These are phyloP conservation scores for Acestrorhynchus altus DNA, from an alignment of 2,797 vertebrate genomes.

Conservation along the genomic window DNA sequence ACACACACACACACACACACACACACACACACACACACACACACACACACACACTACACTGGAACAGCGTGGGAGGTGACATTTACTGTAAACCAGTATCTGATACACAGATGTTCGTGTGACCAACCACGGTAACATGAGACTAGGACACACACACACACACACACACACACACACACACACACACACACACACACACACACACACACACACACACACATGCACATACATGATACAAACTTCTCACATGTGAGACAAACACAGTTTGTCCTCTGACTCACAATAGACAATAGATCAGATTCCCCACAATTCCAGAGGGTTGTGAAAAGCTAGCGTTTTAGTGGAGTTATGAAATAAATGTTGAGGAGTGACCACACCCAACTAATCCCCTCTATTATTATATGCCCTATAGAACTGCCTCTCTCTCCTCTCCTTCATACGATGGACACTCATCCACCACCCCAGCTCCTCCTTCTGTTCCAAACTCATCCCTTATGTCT, in stretches of 20 bases:
- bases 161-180: neutral
- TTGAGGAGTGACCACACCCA: no score
- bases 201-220: neutral
- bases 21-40: no score
- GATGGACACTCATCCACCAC: no score
- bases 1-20: neutral
- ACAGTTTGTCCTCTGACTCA: neutral
- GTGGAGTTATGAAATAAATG: neutral
- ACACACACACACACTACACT: no score
- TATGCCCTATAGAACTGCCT: no score
- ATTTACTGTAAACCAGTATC: neutral
- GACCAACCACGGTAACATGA: slow-evolving; percentile 29
- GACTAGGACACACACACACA: neutral
- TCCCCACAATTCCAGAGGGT: neutral
- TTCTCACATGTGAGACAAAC: slow-evolving; percentile 7
- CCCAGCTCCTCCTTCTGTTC: no score
- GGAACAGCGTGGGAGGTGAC: no score
- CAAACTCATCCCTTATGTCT: no score
- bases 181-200: neutral
- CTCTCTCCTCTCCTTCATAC: no score
- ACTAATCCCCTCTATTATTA: no score
- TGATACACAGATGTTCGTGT: neutral
- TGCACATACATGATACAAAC: neutral
- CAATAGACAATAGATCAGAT: slow-evolving; percentile 20
- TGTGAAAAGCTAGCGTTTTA: neutral